Evolutionary conservation across 2,888 invertebrate species (phyloP).

Genomic region (Pristionchus maxplancki): DNA sequence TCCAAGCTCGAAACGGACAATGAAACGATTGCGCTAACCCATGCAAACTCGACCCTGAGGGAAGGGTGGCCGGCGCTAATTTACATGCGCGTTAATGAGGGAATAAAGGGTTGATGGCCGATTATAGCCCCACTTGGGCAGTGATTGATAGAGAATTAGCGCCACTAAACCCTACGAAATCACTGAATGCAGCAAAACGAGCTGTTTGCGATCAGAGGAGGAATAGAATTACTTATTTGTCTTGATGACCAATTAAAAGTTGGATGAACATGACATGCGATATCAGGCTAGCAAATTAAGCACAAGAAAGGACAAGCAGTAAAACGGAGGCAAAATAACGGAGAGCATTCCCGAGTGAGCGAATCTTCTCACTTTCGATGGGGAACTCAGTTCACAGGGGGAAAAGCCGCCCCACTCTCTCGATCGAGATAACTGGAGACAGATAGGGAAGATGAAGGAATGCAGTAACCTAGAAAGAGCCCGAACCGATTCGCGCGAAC

Average conservation of each 20-base stretch:
- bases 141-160: neutral
- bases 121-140: neutral
- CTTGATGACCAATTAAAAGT: too few species aligned
- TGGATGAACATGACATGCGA: neutral
- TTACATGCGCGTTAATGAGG: slow-evolving; percentile 23
- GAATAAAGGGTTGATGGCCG: slow-evolving; percentile 31
- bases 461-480: slow-evolving; percentile 43
- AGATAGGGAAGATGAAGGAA: neutral
- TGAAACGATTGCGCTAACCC: neutral
- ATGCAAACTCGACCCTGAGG: slow-evolving; percentile 27
- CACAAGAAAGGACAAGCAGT: neutral
- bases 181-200: neutral
- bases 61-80: neutral
- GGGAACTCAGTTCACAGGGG: neutral
- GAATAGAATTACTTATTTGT: too few species aligned
- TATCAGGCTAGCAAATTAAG: neutral
- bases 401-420: slow-evolving; percentile 11
- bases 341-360: neutral
- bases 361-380: neutral
- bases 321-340: neutral
- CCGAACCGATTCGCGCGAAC: neutral
- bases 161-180: neutral
- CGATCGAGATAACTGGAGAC: neutral
- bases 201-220: neutral
- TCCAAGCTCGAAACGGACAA: neutral